These are phyloP conservation scores for Sus scrofa DNA, from an alignment of 2,113 vertebrate species.

Conservation along the genomic window DNA sequence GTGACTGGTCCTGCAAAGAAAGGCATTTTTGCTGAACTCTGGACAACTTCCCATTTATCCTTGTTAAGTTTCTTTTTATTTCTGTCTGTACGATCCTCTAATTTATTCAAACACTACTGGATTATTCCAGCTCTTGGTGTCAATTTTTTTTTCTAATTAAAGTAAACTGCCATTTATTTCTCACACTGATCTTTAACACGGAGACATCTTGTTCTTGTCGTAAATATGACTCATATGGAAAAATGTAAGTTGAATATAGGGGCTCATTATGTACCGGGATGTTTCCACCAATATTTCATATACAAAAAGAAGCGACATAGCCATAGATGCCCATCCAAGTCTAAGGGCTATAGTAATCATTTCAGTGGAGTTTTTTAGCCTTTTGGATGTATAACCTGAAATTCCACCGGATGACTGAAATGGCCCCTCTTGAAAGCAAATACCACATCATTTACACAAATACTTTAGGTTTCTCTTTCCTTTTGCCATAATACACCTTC, in stretches of 20 bases:
- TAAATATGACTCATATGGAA: slow-evolving; percentile 74
- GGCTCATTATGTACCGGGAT: slow-evolving; percentile 73
- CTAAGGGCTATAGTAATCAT: slow-evolving; percentile 55
- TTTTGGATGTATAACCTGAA: slow-evolving; percentile 29
- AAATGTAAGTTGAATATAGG: slow-evolving; percentile 71
- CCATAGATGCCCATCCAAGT: accelerated
- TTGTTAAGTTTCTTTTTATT: slow-evolving; percentile 86
- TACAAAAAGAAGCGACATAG: background rate
- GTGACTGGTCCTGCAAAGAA: background rate
- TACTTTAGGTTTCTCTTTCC: background rate
- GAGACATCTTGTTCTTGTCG: slow-evolving; percentile 81
- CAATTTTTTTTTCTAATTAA: slow-evolving; percentile 84
- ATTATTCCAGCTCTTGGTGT: slow-evolving; percentile 86
- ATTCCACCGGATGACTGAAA: slow-evolving; percentile 64
- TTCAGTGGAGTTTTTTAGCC: background rate
- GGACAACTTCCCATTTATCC: slow-evolving; percentile 83
- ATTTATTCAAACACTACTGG: slow-evolving; percentile 88
- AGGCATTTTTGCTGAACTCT: slow-evolving; percentile 65
- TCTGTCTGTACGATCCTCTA: slow-evolving; percentile 82
- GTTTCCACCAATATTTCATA: slow-evolving; percentile 65
- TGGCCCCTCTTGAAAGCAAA: slow-evolving; percentile 63
- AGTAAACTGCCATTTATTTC: slow-evolving; percentile 81
- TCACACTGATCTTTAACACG: slow-evolving; percentile 82
- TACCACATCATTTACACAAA: slow-evolving; percentile 33
- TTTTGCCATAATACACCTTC: slow-evolving; percentile 21